Conservation (phyloP, 1,140 invertebrate genomes). For the Hycleus phaleratus region DNA sequence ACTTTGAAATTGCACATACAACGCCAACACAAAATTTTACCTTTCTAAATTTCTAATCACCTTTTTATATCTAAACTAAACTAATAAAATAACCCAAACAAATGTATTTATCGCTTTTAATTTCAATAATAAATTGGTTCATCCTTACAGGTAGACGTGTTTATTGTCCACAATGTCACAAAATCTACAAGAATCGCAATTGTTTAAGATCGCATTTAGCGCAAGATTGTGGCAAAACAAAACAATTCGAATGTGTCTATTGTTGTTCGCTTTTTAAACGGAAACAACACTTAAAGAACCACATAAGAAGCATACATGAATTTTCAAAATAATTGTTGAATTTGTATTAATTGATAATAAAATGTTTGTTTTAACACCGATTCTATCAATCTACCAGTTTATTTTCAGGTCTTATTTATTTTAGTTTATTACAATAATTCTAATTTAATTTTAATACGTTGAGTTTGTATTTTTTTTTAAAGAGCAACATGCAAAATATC, state of each 20-base stretch:
- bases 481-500: too few relatives aligned
- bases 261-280: constrained; percentile 12
- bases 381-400: too few relatives aligned
- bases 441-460: too few relatives aligned
- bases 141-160: background rate
- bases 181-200: constrained; percentile 19
- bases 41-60: background rate
- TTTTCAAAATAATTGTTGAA: too few relatives aligned
- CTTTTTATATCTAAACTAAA: background rate
- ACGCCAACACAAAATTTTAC: constrained; percentile 2
- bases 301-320: background rate
- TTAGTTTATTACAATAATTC: too few relatives aligned
- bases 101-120: too few relatives aligned
- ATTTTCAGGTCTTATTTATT: too few relatives aligned
- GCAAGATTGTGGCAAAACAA: constrained; percentile 18
- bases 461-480: too few relatives aligned
- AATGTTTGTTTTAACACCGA: too few relatives aligned
- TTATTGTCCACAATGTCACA: constrained; percentile 15
- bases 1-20: constrained; percentile 16
- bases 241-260: constrained; percentile 11
- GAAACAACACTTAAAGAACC: constrained; percentile 7
- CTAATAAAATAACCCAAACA: background rate
- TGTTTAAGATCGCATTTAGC: constrained; percentile 16
- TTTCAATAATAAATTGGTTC: constrained; percentile 1
- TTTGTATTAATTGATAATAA: too few relatives aligned